Base-by-base conservation (phyloP, 1,140 invertebrate species). In the Cheumatopsyche charites region DNA sequence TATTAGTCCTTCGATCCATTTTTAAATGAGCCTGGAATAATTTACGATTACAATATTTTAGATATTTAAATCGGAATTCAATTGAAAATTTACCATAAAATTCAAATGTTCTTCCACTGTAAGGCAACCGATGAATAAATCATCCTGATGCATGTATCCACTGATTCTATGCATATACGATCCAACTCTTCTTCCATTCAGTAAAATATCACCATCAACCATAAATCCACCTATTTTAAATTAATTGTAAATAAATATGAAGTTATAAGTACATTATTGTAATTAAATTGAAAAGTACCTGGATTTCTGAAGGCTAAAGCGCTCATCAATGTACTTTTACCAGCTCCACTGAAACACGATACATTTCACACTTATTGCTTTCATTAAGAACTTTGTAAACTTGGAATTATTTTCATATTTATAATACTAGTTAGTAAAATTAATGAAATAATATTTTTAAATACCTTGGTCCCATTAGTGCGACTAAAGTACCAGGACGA, bases 101-200 rank as follows among this genome's bases (percentile, higher is more conserved):
- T 87, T 88, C 13, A 98, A 87, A 79, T 98, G 95, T 81, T 98
- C 96, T 55, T 87, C 83, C 23, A 97, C 94, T 0, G 95, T 97
- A 69, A 97, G 87, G 9, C 90, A 89, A 0, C 90, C 91, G 42
- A 96, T 89, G 78, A 98, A 97, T 29, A 97, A 84, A 79, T 97
- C 94, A 71, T 96, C 93, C 81, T 98, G 97, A 78, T 98, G 93
- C 80, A 98, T 95, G 80, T 95, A 98, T 0, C 94, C 96, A 71
- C 92, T 96, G 42, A 95, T 84, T 70, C 87, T 86, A 76, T 90
- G 89, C 87, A 96, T 92, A 74, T 90, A 93, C 68, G 89, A 85
- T 9, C 88, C 87, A 3, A 92, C 83, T 4, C 84, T 81, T 19
- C 85, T 79, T 1, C 92, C 91, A 78, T 94, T 93, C 73, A 94